Percentiles rank a stretch among this genome's conserved stretches.
Evolutionary conservation across 1,140 invertebrate species (phyloP).

Genomic region (Eumaeus atala): DNA sequence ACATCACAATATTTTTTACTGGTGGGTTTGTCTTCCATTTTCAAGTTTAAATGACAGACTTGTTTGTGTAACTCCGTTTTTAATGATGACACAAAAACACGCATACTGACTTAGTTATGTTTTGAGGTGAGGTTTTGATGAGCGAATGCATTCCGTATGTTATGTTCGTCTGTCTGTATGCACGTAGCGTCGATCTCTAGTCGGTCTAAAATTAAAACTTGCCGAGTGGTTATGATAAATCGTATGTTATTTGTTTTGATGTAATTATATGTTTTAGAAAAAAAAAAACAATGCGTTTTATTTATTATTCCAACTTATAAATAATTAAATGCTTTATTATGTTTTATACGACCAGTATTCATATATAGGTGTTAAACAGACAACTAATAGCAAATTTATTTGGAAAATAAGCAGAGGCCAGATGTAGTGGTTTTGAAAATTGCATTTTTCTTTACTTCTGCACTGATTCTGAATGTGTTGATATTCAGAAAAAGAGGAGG

Average conservation of each 20-base stretch:
- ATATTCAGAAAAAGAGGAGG: no score
- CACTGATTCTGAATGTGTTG: no score
- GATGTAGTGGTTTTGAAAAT: no score
- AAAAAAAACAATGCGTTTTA: slow-evolving; percentile 32
- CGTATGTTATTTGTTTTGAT: slow-evolving; percentile 70
- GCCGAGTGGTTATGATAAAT: slow-evolving; percentile 52
- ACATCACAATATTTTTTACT: slow-evolving; percentile 5
- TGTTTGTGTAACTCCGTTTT: neutral
- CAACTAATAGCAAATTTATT: no score
- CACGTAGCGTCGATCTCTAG: slow-evolving; percentile 43
- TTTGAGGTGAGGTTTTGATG: neutral
- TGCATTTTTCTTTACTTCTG: no score
- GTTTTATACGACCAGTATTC: no score
- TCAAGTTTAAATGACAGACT: neutral
- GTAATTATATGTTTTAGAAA: slow-evolving; percentile 72
- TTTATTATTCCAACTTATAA: slow-evolving; percentile 14
- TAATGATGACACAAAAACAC: neutral
- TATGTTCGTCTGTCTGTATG: slow-evolving; percentile 1
- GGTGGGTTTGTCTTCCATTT: neutral
- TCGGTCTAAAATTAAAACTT: slow-evolving; percentile 65
- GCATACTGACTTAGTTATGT: slow-evolving; percentile 2
- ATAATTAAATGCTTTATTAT: no score
- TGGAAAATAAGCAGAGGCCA: no score
- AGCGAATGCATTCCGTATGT: slow-evolving; percentile 7
- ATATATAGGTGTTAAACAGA: no score